A percentile compares a stretch with the other conserved stretches of the same genome.
phyloP scores from a whole-genome alignment of 2,888 invertebrate genomes.

The Temnothorax ravouxi region DNA sequence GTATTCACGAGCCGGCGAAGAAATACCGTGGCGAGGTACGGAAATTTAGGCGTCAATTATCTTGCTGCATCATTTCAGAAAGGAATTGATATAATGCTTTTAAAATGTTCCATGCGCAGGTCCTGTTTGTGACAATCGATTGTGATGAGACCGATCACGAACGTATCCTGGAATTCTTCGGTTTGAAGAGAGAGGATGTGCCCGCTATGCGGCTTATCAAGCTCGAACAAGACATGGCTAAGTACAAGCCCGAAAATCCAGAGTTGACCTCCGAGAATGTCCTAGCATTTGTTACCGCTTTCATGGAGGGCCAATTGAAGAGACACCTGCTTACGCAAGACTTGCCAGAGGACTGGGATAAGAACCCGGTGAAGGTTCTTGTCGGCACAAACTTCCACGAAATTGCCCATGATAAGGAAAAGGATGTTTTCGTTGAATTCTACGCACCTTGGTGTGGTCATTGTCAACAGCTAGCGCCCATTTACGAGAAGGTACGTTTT shows the following conservation, averaged over 20 bases:
- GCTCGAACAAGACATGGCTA: conserved; percentile 98
- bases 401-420: conserved; percentile 94
- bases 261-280: conserved; percentile 91
- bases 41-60: not conserved
- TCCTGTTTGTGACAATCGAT: conserved; percentile 98
- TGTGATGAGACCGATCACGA: conserved; percentile 98
- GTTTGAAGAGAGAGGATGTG: conserved; percentile 97
- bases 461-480: conserved; percentile 98
- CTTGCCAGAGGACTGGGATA: conserved; percentile 98
- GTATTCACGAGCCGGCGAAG: conserved; percentile 94
- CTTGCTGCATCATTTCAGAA: not conserved
- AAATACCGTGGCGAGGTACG: conserved; percentile 94
- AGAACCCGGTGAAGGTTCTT: conserved; percentile 96
- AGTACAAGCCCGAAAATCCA: conserved; percentile 95
- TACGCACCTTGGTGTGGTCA: conserved; percentile 99
- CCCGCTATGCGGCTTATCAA: conserved; percentile 97
- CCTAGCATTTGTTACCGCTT: conserved; percentile 94
- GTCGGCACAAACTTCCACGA: conserved; percentile 98
- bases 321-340: conserved; percentile 98
- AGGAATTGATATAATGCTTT: not conserved
- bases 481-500: conserved; percentile 91
- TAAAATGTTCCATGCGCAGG: conserved; percentile 84
- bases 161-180: conserved; percentile 99
- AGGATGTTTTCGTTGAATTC: conserved; percentile 99
- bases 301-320: conserved; percentile 97